A percentile compares a stretch with the other conserved stretches of the same genome.
phyloP scores from a whole-genome alignment of 2,888 invertebrate species.

The Exocentrus adspersus region DNA sequence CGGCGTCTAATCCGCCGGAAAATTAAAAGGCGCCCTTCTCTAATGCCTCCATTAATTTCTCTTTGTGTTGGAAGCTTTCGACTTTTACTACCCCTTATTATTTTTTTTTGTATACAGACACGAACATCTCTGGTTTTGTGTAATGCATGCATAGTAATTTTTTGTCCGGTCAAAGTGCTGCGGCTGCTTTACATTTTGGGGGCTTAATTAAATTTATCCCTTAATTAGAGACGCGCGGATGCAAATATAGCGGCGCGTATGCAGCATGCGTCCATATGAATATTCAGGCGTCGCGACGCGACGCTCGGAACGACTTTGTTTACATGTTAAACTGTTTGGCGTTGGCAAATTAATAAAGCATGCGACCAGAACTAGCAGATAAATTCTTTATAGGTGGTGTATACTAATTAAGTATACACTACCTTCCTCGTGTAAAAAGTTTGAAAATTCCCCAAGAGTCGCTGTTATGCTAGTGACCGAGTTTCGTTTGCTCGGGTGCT shows the following conservation, averaged over 20 bases:
- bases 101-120: too few species aligned
- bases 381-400: too few species aligned
- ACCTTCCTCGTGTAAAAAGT: too few species aligned
- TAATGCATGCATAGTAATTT: too few species aligned
- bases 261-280: slow-evolving; percentile 47
- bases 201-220: slow-evolving; percentile 48
- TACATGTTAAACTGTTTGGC: slow-evolving; percentile 49
- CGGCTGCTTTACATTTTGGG: slow-evolving; percentile 32
- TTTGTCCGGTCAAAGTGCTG: too few species aligned
- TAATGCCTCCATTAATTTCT: slow-evolving; percentile 23
- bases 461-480: too few species aligned
- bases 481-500: too few species aligned
- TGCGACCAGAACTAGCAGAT: too few species aligned
- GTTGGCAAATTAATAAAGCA: slow-evolving; percentile 44
- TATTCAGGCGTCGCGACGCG: slow-evolving; percentile 44
- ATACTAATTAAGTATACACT: too few species aligned
- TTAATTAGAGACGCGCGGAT: slow-evolving; percentile 47
- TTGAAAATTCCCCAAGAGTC: too few species aligned
- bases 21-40: slow-evolving; percentile 19
- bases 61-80: neutral
- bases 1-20: slow-evolving; percentile 18
- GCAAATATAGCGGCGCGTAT: slow-evolving; percentile 48
- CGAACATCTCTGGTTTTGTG: too few species aligned
- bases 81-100: too few species aligned
- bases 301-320: slow-evolving; percentile 44